Evolutionary conservation across 2,113 vertebrate species (phyloP).

Genomic region (Laterallus jamaicensis): DNA sequence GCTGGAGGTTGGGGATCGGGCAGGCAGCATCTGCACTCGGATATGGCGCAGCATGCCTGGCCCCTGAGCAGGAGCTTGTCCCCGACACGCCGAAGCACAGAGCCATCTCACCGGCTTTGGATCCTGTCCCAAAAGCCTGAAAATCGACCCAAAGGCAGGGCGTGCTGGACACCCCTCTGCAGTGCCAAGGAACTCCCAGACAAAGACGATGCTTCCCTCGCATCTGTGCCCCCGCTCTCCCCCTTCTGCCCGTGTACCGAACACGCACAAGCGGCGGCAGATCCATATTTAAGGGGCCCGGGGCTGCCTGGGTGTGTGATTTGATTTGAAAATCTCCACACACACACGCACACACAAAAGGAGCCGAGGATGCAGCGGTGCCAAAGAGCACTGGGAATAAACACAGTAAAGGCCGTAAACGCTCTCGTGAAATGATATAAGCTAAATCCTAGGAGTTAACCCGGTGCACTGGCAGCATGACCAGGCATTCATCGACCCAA

Average conservation of each 20-base stretch:
- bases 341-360: not conserved
- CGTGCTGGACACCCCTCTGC: fast-evolving
- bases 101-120: not conserved
- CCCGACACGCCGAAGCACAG: not conserved
- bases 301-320: constrained; percentile 58
- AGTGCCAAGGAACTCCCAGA: not conserved
- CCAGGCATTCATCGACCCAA: constrained; percentile 80
- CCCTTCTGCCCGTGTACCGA: constrained; percentile 57
- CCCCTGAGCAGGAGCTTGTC: not conserved
- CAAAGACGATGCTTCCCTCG: not conserved
- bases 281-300: constrained; percentile 78
- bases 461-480: constrained; percentile 76
- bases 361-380: constrained; percentile 49
- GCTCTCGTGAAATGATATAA: constrained; percentile 75
- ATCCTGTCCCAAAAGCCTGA: not conserved
- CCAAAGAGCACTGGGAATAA: constrained; percentile 68
- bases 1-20: not conserved
- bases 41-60: fast-evolving
- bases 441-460: constrained; percentile 78
- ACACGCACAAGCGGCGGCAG: constrained; percentile 59
- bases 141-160: not conserved
- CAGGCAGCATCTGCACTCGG: fast-evolving
- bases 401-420: constrained; percentile 70
- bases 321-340: constrained; percentile 72
- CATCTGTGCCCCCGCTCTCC: not conserved